Percentiles rank a stretch among this genome's conserved stretches.
phyloP scores from a whole-genome alignment of 2,113 vertebrate species.

The Etia nguti region DNA sequence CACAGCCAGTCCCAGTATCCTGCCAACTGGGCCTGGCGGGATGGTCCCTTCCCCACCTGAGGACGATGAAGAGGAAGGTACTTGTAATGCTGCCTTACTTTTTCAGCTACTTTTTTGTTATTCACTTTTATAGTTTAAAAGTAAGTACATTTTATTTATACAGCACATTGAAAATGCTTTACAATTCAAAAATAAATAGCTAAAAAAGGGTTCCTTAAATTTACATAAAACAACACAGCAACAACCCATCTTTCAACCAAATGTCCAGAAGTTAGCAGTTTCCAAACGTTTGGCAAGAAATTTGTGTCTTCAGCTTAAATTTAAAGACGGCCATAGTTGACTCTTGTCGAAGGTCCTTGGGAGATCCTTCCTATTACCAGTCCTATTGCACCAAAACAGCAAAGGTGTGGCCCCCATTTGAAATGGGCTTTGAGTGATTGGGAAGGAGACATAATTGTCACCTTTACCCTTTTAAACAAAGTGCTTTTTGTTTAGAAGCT shows the following conservation, averaged over 20 bases:
- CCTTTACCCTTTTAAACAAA: background rate
- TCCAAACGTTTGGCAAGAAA: background rate
- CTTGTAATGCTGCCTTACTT: background rate
- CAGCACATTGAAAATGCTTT: background rate
- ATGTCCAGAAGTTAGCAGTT: background rate
- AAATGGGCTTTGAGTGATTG: background rate
- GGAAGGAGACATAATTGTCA: background rate
- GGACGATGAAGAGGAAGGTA: slow-evolving; percentile 98
- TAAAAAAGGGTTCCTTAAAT: background rate
- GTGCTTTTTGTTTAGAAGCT: background rate
- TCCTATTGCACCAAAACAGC: background rate
- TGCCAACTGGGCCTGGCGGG: slow-evolving; percentile 78
- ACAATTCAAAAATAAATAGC: background rate
- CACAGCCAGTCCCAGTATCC: slow-evolving; percentile 85
- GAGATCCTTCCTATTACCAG: background rate
- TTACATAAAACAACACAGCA: background rate
- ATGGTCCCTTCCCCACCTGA: slow-evolving; percentile 92
- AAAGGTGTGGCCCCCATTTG: background rate
- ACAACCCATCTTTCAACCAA: background rate
- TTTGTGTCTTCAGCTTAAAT: background rate
- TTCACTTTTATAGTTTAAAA: background rate
- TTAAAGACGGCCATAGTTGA: background rate
- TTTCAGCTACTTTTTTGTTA: background rate
- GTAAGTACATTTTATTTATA: background rate
- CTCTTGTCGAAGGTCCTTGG: background rate